Evolutionary conservation across 2,888 invertebrate genomes (phyloP).

Genomic region (Drepanosiphum platanoidis): DNA sequence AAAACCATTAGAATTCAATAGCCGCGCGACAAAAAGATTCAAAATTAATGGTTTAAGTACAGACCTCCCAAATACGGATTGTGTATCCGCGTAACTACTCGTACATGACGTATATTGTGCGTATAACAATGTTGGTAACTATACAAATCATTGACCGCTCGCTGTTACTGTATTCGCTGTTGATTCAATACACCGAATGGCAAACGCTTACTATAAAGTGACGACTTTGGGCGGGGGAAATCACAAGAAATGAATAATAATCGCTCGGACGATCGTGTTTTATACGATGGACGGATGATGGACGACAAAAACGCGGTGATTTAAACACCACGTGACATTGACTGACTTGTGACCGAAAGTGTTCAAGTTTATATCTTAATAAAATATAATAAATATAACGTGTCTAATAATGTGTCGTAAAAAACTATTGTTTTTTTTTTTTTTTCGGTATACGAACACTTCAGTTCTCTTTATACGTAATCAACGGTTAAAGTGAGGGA

Average conservation of each 20-base stretch:
- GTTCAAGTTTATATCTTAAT: background rate
- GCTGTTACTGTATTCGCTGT: background rate
- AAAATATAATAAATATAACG: no score
- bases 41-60: background rate
- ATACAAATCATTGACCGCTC: background rate
- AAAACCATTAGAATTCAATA: background rate
- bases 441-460: no score
- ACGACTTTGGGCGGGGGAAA: background rate
- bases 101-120: no score
- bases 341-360: background rate
- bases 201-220: background rate
- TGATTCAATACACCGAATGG: background rate
- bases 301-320: background rate
- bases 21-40: background rate
- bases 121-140: background rate
- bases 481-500: no score
- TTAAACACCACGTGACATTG: background rate
- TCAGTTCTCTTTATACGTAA: no score
- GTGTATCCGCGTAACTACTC: no score
- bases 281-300: background rate
- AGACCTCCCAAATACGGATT: slow-evolving; percentile 3
- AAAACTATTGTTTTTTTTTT: no score
- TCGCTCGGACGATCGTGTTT: background rate
- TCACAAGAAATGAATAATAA: background rate
- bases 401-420: no score